Conservation (phyloP, 2,113 vertebrate species). For the Danio rerio region GRCz12tu NC_133176.1:7433001-7433500, state of each 20-base stretch:
- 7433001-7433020: conserved; percentile 81
- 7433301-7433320: conserved; percentile 42
- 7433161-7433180: conserved; percentile 53
- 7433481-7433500: background rate
- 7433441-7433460: conserved; percentile 26
- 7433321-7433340: conserved; percentile 43
- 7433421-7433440: conserved; percentile 13
- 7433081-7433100: conserved; percentile 36
- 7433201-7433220: conserved; percentile 77
- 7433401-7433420: background rate
- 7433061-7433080: conserved; percentile 22
- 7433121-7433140: conserved; percentile 88
- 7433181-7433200: conserved; percentile 76
- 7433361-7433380: conserved; percentile 22
- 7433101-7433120: conserved; percentile 66
- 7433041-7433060: conserved; percentile 23
- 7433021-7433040: conserved; percentile 55
- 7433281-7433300: conserved; percentile 49
- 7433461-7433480: background rate
- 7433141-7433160: conserved; percentile 86
- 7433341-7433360: conserved; percentile 46
- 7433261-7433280: conserved; percentile 52
- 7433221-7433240: conserved; percentile 45
- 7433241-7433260: conserved; percentile 42
- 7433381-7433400: background rate